These are phyloP conservation scores for Mionectes macconnelli DNA, from an alignment of 2,113 vertebrate species.

Conservation along the genomic window DNA sequence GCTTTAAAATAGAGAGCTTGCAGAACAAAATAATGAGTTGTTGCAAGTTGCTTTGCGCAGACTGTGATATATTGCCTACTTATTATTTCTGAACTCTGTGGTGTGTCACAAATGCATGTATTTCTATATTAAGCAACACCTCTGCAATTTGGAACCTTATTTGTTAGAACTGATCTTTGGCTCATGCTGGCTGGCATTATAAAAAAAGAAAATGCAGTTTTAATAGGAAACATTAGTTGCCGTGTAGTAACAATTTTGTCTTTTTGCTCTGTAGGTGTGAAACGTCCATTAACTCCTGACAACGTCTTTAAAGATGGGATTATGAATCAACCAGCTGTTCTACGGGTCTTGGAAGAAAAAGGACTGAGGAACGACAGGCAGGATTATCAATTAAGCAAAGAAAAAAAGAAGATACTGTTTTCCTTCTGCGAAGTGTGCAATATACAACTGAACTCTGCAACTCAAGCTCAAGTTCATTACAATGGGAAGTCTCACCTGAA, in stretches of 20 bases:
- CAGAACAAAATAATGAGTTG: not conserved
- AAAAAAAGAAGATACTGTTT: slow-evolving; percentile 86
- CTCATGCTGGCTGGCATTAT: not conserved
- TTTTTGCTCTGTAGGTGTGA: slow-evolving; percentile 77
- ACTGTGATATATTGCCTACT: not conserved
- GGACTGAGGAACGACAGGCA: slow-evolving; percentile 70
- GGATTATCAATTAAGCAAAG: slow-evolving; percentile 77
- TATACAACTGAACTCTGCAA: slow-evolving; percentile 91
- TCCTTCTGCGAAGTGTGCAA: slow-evolving; percentile 95
- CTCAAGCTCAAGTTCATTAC: slow-evolving; percentile 93
- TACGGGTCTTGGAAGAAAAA: slow-evolving; percentile 79
- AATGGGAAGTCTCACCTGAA: slow-evolving; percentile 94
- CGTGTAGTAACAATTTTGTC: not conserved
- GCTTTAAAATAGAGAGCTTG: not conserved
- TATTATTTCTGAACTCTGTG: not conserved
- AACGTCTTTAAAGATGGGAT: slow-evolving; percentile 81
- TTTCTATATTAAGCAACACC: not conserved
- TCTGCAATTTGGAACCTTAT: not conserved
- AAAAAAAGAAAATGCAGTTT: not conserved
- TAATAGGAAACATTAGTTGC: not conserved
- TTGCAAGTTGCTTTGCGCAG: not conserved
- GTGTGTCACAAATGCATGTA: not conserved
- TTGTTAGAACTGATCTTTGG: not conserved
- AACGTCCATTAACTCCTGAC: slow-evolving; percentile 81
- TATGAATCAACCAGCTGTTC: slow-evolving; percentile 79